Percentiles rank a stretch among this genome's conserved stretches.
phyloP scores from a whole-genome alignment of 2,888 invertebrate species.

The Andrena camellia region DNA sequence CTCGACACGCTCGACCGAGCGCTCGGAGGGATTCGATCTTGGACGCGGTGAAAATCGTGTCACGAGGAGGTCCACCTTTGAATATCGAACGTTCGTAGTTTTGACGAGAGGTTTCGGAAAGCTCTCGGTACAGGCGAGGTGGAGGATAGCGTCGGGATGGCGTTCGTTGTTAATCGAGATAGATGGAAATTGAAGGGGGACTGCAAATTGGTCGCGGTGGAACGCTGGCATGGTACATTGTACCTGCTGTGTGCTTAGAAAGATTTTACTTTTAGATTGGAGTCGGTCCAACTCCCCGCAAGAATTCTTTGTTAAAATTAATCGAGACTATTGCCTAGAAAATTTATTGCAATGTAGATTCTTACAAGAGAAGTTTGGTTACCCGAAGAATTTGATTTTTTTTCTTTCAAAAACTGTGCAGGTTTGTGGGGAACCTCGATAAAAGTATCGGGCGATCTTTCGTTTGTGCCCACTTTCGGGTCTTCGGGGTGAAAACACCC shows the following conservation, averaged over 20 bases:
- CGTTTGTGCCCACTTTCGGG: no score
- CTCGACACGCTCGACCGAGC: background rate
- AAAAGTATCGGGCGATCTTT: no score
- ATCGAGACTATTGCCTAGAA: background rate
- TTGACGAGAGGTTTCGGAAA: no score
- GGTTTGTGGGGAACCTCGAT: no score
- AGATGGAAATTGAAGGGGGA: background rate
- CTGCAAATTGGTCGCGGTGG: background rate
- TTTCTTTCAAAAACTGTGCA: background rate
- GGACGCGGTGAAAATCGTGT: no score
- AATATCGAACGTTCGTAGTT: no score
- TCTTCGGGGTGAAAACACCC: no score
- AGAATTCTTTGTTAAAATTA: constrained; percentile 32
- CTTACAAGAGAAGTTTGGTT: background rate
- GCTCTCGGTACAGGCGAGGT: no score
- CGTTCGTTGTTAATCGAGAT: background rate
- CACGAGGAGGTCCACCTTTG: no score
- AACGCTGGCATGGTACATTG: constrained; percentile 7
- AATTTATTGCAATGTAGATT: background rate
- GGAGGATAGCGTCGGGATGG: background rate
- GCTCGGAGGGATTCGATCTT: no score
- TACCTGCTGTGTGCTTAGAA: constrained; percentile 21
- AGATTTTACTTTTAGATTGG: constrained; percentile 46
- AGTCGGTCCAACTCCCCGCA: constrained; percentile 12
- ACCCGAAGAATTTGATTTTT: background rate